Conservation (phyloP, 2,888 invertebrate genomes). For the Amblyjoppa fuscipennis region DNA sequence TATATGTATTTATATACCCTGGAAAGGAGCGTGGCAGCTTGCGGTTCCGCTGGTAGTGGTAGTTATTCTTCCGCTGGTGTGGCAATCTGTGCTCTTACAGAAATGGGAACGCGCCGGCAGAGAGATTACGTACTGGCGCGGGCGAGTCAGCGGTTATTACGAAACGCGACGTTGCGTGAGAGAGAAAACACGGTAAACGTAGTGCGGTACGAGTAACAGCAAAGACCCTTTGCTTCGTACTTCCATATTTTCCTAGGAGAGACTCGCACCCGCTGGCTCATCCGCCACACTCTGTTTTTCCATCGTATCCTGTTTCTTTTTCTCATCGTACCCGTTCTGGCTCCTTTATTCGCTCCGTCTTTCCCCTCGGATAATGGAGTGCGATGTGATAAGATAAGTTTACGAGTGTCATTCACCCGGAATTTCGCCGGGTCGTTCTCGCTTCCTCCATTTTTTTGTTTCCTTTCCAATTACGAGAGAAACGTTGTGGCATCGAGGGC, state of each 20-base stretch:
- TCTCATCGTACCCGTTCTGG: not conserved
- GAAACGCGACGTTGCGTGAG: conserved; percentile 71
- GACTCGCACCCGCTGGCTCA: conserved; percentile 52
- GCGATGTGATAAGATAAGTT: conserved; percentile 59
- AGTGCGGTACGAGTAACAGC: conserved; percentile 19
- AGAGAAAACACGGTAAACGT: conserved; percentile 57
- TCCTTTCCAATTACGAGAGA: conserved; percentile 9
- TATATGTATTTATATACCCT: conserved; percentile 4
- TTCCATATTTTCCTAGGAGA: conserved; percentile 56
- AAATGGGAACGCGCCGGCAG: conserved; percentile 51
- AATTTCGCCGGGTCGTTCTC: conserved; percentile 26
- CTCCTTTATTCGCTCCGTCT: conserved; percentile 39
- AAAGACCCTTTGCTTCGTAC: conserved; percentile 53
- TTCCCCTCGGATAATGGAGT: conserved; percentile 56
- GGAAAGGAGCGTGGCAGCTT: conserved; percentile 5
- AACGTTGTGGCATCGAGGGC: not conserved
- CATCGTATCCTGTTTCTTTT: conserved; percentile 9
- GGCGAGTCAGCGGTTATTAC: conserved; percentile 71
- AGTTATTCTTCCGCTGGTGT: conserved; percentile 33
- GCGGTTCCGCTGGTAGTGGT: conserved; percentile 42
- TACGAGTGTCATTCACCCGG: conserved; percentile 40
- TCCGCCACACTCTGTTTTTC: conserved; percentile 32
- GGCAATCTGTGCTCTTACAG: conserved; percentile 23
- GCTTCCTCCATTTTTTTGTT: not conserved
- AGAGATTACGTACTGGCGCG: conserved; percentile 64